Percentiles rank a stretch among this genome's conserved stretches.
Evolutionary conservation across 2,113 vertebrate species (phyloP).

Genomic region (Acrocephalus kingi): DNA sequence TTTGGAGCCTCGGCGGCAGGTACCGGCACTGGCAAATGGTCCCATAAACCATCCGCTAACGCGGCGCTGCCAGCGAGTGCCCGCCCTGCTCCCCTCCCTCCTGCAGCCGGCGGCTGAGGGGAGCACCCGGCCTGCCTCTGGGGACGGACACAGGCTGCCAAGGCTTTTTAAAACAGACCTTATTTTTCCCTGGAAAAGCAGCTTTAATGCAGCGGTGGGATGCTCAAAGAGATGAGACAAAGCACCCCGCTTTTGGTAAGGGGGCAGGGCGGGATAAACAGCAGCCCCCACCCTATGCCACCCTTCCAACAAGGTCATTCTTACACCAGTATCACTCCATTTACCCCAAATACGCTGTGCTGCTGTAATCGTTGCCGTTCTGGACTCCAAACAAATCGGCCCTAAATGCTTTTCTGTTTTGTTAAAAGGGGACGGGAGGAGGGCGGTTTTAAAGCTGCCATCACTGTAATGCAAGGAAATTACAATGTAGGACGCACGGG

Average conservation of each 20-base stretch:
- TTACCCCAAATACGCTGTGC: background rate
- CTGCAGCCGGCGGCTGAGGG: background rate
- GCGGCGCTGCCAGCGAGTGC: background rate
- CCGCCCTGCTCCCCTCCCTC: background rate
- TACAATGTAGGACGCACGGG: background rate
- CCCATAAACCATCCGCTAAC: constrained; percentile 21
- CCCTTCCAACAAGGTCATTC: background rate
- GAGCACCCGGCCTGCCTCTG: rapidly evolving
- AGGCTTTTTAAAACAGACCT: rapidly evolving
- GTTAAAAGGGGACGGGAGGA: background rate
- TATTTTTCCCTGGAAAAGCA: rapidly evolving
- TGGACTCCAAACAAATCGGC: background rate
- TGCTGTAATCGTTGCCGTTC: background rate
- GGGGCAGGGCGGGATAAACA: background rate
- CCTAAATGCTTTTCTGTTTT: background rate
- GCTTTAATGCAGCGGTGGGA: rapidly evolving
- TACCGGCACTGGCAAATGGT: background rate
- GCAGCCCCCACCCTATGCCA: rapidly evolving
- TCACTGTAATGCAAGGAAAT: constrained; percentile 18
- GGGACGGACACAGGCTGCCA: rapidly evolving
- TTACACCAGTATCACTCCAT: rapidly evolving
- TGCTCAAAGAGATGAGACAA: background rate
- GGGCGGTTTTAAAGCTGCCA: background rate
- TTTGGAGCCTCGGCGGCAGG: constrained; percentile 57
- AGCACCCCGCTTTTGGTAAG: rapidly evolving